phyloP scores from a whole-genome alignment of 2,113 vertebrate genomes.

The Apaloderma vittatum region DNA sequence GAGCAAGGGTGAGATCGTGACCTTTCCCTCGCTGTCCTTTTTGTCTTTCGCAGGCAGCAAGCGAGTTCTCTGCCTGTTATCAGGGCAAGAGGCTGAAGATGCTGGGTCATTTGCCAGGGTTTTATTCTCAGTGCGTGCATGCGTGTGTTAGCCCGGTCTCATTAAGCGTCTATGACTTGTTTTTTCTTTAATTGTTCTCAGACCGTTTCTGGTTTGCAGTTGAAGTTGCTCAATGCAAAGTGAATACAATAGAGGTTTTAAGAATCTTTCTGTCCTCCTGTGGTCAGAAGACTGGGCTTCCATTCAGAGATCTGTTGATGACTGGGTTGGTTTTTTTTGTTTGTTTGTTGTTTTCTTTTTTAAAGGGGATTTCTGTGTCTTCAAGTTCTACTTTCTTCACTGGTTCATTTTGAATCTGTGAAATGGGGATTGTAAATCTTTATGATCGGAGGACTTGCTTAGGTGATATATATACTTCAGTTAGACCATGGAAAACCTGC shows the following conservation, averaged over 20 bases:
- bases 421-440: background rate
- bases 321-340: no score
- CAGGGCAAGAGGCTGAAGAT: background rate
- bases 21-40: background rate
- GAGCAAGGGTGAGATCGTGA: background rate
- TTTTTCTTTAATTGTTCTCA: background rate
- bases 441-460: background rate
- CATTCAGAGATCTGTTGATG: background rate
- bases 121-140: background rate
- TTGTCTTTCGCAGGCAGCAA: background rate
- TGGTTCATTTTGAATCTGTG: background rate
- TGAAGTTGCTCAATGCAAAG: background rate
- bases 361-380: background rate
- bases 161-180: background rate
- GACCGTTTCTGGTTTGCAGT: background rate
- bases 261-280: background rate
- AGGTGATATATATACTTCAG: background rate
- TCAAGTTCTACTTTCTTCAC: background rate
- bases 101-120: background rate
- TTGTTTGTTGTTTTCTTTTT: background rate
- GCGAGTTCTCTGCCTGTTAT: background rate
- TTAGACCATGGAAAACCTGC: background rate
- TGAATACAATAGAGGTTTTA: background rate
- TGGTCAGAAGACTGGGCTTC: background rate
- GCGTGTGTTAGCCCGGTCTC: background rate